These are phyloP conservation scores for Maniola jurtina DNA, from an alignment of 1,140 invertebrate genomes.

Conservation along the genomic window DNA sequence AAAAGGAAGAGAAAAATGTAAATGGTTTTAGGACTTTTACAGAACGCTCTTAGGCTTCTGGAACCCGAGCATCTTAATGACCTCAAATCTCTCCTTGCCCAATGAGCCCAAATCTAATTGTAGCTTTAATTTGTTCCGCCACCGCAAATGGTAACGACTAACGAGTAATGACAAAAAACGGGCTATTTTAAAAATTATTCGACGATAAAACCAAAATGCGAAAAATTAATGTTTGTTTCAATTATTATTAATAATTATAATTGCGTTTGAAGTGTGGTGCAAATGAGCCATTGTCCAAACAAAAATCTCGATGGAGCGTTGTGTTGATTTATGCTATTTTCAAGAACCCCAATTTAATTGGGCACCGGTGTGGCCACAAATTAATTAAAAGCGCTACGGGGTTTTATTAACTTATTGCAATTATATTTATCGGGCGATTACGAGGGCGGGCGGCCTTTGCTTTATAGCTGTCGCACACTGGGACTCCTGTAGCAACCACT, in stretches of 20 bases:
- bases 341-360: conserved; percentile 61
- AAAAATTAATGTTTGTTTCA: conserved; percentile 19
- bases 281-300: conserved; percentile 28
- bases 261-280: conserved; percentile 15
- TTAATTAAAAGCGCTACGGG: conserved; percentile 64
- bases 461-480: neutral
- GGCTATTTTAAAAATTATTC: neutral
- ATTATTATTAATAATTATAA: conserved; percentile 19
- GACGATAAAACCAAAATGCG: neutral
- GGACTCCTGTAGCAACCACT: no score
- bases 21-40: neutral
- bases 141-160: neutral
- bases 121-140: conserved; percentile 3
- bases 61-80: neutral
- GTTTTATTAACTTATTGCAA: conserved; percentile 75
- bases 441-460: conserved; percentile 32
- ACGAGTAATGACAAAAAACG: neutral
- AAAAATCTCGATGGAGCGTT: conserved; percentile 22
- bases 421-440: conserved; percentile 71
- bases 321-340: conserved; percentile 37
- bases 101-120: conserved; percentile 4
- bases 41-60: neutral
- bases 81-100: conserved; percentile 4
- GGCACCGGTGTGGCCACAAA: conserved; percentile 58
- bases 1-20: neutral